Conservation (phyloP, 2,888 invertebrate species). For the Eremobia ochroleuca region DNA sequence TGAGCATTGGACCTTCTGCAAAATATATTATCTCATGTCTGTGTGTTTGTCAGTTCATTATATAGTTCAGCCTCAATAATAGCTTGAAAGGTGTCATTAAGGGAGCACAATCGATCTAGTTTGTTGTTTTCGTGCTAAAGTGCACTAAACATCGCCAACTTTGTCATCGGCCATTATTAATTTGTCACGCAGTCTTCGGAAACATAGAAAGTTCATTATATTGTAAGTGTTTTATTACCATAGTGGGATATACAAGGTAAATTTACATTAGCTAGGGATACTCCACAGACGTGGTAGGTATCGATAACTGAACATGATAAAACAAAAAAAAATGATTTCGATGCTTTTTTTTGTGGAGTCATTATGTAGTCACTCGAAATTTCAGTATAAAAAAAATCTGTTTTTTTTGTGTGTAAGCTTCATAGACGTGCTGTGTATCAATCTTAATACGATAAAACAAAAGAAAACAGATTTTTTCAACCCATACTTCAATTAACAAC, state of each 20-base stretch:
- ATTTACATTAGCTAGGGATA: too few species aligned
- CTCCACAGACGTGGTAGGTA: too few species aligned
- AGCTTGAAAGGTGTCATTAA: conserved; percentile 39
- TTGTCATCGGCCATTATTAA: conserved; percentile 49
- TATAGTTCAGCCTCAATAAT: conserved; percentile 38
- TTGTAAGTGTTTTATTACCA: background rate
- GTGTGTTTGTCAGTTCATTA: conserved; percentile 21
- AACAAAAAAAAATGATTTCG: too few species aligned
- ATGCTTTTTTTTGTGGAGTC: too few species aligned
- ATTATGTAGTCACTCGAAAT: too few species aligned
- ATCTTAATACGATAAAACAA: too few species aligned
- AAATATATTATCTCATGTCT: background rate
- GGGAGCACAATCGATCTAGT: conserved; percentile 28
- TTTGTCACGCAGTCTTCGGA: conserved; percentile 34
- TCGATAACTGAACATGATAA: too few species aligned
- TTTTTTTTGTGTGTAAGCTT: too few species aligned
- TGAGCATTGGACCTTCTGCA: conserved; percentile 11
- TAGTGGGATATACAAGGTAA: background rate
- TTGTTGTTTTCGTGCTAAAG: conserved; percentile 40
- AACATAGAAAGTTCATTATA: conserved; percentile 11
- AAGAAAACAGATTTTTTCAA: too few species aligned
- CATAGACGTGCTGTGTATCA: too few species aligned
- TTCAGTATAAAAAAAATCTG: too few species aligned
- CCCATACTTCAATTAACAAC: too few species aligned
- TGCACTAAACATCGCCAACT: conserved; percentile 29